Percentiles rank a stretch among this genome's conserved stretches.
phyloP scores from a whole-genome alignment of 2,888 invertebrate genomes.

The Orchestes rusci region DNA sequence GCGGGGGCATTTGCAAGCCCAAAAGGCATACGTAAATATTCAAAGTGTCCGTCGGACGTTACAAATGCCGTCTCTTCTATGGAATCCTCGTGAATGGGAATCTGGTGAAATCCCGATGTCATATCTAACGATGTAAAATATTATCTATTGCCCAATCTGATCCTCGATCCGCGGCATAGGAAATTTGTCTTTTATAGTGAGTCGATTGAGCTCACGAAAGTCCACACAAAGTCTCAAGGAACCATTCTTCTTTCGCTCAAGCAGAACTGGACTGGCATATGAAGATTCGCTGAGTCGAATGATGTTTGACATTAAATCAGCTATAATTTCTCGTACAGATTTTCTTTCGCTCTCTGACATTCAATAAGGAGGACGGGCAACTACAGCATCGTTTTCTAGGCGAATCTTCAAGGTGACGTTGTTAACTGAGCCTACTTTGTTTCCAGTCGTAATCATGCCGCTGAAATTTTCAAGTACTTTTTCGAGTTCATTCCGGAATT shows the following conservation, averaged over 20 bases:
- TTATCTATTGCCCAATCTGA: constrained; percentile 18
- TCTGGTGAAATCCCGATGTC: constrained; percentile 33
- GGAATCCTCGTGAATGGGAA: constrained; percentile 29
- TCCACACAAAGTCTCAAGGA: constrained; percentile 28
- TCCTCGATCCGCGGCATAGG: constrained; percentile 35
- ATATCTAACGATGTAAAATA: constrained; percentile 34
- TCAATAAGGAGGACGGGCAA: constrained; percentile 28
- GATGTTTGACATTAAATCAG: constrained; percentile 22
- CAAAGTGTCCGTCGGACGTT: constrained; percentile 33
- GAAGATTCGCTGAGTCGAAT: constrained; percentile 22
- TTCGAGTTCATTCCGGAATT: constrained; percentile 7
- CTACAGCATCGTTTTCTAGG: constrained; percentile 11
- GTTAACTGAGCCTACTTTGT: constrained; percentile 18
- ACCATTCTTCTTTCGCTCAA: constrained; percentile 30
- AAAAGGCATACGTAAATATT: constrained; percentile 35
- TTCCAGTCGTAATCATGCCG: constrained; percentile 22
- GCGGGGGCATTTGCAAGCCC: constrained; percentile 34
- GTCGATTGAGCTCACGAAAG: constrained; percentile 32
- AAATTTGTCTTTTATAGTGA: constrained; percentile 32
- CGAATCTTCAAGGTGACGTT: constrained; percentile 16
- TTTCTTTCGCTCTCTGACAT: constrained; percentile 27
- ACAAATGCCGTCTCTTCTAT: constrained; percentile 32
- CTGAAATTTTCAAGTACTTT: constrained; percentile 9
- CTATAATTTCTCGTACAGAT: constrained; percentile 11
- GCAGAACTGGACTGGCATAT: constrained; percentile 25